Conservation (phyloP, 2,113 vertebrate genomes). For the Brienomyrus brachyistius region DNA sequence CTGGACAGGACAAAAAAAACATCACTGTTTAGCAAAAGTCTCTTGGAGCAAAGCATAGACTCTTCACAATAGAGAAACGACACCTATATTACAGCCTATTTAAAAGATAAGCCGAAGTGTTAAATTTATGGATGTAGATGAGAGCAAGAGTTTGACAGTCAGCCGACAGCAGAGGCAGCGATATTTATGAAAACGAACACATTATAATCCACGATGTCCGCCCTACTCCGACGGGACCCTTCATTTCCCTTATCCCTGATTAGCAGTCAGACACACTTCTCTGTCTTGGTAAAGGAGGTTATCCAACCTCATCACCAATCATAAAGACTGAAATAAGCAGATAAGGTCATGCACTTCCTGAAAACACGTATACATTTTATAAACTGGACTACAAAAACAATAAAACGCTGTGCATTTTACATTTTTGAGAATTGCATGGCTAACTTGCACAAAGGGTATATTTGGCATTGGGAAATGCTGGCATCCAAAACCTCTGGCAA, state of each 20-base stretch:
- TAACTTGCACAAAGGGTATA: not conserved
- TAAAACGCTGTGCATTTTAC: not conserved
- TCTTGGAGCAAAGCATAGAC: not conserved
- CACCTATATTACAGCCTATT: not conserved
- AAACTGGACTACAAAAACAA: not conserved
- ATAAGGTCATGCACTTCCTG: not conserved
- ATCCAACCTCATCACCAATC: not conserved
- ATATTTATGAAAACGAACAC: not conserved
- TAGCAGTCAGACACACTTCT: not conserved
- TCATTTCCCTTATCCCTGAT: not conserved
- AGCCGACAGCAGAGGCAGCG: not conserved
- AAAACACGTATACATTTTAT: not conserved
- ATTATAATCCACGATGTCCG: not conserved
- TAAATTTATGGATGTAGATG: not conserved
- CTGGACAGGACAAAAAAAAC: not conserved
- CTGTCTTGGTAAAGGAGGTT: not conserved
- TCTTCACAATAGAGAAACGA: not conserved
- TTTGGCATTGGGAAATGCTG: not conserved
- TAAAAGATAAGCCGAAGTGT: not conserved
- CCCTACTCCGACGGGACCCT: not conserved
- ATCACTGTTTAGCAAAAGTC: not conserved
- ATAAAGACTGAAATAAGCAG: not conserved
- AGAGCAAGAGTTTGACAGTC: not conserved
- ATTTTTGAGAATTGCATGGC: not conserved
- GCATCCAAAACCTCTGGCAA: not conserved